Evolutionary conservation across 2,888 invertebrate species (phyloP), one percentile per base, ranked within the genome.

Genomic region (Drosophila lutescens): DNA sequence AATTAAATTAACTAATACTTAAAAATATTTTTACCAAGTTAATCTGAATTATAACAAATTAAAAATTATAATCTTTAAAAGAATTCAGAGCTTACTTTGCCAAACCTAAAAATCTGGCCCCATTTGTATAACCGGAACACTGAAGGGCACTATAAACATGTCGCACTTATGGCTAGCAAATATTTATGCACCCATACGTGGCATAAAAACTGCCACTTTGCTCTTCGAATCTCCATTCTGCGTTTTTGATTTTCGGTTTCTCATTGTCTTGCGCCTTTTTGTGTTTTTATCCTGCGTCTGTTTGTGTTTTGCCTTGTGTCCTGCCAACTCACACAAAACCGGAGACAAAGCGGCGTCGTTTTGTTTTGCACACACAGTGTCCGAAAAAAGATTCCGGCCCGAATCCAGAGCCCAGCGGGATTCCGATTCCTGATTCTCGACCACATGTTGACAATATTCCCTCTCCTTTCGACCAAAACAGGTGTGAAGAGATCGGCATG

Each of bases 271-370:
- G 23, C n/a, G 50, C 30, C 34, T 76, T 53, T 58, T 43, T 71
- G 71, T 78, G 77, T 74, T 73, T 62, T 63, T 26, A 26, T 26
- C 26, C 26, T 26, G 26, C 5, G 26, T n/a, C 26, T 76, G 55
- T 58, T 43, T 71, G 71, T 78, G 77, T 74, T 73, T 65, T 63
- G 73, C 68, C 65, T 66, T 72, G 81, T 40, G 47, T 74, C 70
- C 85, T 88, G 83, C 88, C 83, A 83, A 20, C 23, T 62, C 55
- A 54, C 60, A 86, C 81, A 87, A 40, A 62, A 81, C 62, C 62
- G 87, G 83, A 83, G 83, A 83, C 88, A 86, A 83, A 88, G 88
- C 83, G 84, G 83, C 83, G 80, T 88, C 86, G 86, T 76, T 80
- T 86, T 83, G 88, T 83, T 88, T 55, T 77, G 74, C 76, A 57